Evolutionary conservation across 2,888 invertebrate species (phyloP), one percentile per base, ranked within the genome.

Genomic region (Nemotelus pantherinus): DNA sequence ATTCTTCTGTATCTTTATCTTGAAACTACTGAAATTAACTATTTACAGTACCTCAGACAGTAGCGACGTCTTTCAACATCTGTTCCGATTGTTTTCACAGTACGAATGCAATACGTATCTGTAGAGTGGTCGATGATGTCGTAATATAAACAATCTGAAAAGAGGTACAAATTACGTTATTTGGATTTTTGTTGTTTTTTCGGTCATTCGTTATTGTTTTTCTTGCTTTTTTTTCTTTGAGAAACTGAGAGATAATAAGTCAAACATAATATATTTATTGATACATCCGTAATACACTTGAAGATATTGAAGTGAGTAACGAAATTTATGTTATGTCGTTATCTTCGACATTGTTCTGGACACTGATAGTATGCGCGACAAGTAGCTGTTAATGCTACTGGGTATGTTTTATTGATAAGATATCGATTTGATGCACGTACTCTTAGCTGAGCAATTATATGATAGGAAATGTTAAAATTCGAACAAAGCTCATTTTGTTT

Each of bases 1-100:
- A 25, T 25, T 25, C 25, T 25, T 25, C 25, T 25, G 25, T 25
- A 25, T 25, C 25, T 25, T 25, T 25, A 25, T 25, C 25, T 25
- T 25, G 25, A 25, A 25, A 25, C 25, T 25, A 25, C 25, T 25
- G 25, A 25, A 25, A 25, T 25, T 25, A 25, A 25, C 25, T 25
- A 25, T 1, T 25, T 25, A 25, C 25, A 25, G 25, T 25, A 25
- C 1, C 25, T 25, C 25, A 25, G 25, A 25, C 25, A 25, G 25
- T 25, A 25, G 25, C 25, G 25, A 53, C 55, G 63, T 63, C 60
- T 74, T 60, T 45, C 74, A 48, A 74, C 74, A 74, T 63, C 74
- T 74, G 63, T 74, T 74, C 43, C 74, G 47, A 74, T 74, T 74
- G 74, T 74, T 74, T 48, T 70, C 55, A n/a, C 25, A 25, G 25